phyloP scores from a whole-genome alignment of 2,113 vertebrate species.

The Myrmecobius fasciatus region DNA sequence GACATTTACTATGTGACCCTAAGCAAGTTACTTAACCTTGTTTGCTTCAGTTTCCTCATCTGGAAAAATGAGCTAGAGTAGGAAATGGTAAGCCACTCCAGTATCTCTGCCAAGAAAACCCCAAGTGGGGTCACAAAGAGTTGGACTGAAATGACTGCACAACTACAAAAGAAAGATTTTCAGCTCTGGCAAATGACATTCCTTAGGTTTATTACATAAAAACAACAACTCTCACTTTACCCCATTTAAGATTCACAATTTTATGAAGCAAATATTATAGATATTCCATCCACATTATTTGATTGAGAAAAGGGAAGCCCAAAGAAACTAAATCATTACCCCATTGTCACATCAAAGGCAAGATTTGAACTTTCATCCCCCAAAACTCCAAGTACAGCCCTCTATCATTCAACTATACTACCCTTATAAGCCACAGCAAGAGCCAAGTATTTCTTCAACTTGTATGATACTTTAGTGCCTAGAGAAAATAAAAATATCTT shows the following conservation, averaged over 20 bases:
- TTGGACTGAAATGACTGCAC: background rate
- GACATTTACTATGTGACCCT: background rate
- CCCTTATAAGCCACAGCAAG: background rate
- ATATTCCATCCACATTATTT: background rate
- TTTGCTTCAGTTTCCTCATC: background rate
- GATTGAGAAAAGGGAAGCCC: background rate
- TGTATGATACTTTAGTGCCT: background rate
- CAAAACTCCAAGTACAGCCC: background rate
- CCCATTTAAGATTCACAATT: background rate
- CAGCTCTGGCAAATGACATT: background rate
- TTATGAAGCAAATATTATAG: background rate
- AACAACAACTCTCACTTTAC: background rate
- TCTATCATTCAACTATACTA: background rate
- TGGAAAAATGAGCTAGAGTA: background rate
- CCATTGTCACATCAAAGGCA: background rate
- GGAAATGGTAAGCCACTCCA: background rate
- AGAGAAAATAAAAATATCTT: background rate
- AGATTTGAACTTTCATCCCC: background rate
- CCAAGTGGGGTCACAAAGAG: background rate
- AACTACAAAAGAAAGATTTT: background rate
- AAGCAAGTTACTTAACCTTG: background rate
- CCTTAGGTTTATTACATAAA: background rate
- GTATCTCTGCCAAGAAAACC: background rate
- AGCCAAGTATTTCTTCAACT: background rate
- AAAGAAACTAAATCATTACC: background rate